Evolutionary conservation across 2,888 invertebrate species (phyloP).

Genomic region (Synanthedon formicaeformis): DNA sequence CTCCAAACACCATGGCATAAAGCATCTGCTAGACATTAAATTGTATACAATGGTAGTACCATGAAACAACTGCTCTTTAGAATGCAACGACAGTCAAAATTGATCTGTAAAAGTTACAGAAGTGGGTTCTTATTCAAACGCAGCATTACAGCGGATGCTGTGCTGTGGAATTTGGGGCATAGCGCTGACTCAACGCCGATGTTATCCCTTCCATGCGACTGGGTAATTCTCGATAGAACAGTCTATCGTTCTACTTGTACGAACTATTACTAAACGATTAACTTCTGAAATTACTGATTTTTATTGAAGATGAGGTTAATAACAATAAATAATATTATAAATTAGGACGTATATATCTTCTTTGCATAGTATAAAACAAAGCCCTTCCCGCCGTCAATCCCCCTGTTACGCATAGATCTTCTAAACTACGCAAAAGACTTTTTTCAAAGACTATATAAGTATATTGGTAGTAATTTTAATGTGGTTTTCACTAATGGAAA

Average conservation of each 20-base stretch:
- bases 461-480: too few species aligned
- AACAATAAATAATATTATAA: too few species aligned
- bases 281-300: conserved; percentile 5
- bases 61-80: conserved; percentile 47
- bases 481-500: too few species aligned
- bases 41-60: conserved; percentile 20
- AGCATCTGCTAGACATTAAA: conserved; percentile 46
- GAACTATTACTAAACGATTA: too few species aligned
- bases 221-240: conserved; percentile 28
- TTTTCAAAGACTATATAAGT: too few species aligned
- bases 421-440: too few species aligned
- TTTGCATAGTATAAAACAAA: too few species aligned
- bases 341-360: too few species aligned
- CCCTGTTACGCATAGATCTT: too few species aligned
- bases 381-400: too few species aligned
- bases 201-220: conserved; percentile 46
- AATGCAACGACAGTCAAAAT: conserved; percentile 13
- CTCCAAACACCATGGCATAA: conserved; percentile 27
- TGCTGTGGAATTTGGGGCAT: conserved; percentile 63
- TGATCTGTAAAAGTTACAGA: conserved; percentile 14
- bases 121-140: conserved; percentile 30
- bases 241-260: conserved; percentile 8
- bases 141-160: conserved; percentile 41
- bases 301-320: too few species aligned
- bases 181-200: conserved; percentile 61